Evolutionary conservation across 1,140 invertebrate species (phyloP), one percentile per base, ranked within the genome.

Genomic region (Zaprionus nigranus): DNA sequence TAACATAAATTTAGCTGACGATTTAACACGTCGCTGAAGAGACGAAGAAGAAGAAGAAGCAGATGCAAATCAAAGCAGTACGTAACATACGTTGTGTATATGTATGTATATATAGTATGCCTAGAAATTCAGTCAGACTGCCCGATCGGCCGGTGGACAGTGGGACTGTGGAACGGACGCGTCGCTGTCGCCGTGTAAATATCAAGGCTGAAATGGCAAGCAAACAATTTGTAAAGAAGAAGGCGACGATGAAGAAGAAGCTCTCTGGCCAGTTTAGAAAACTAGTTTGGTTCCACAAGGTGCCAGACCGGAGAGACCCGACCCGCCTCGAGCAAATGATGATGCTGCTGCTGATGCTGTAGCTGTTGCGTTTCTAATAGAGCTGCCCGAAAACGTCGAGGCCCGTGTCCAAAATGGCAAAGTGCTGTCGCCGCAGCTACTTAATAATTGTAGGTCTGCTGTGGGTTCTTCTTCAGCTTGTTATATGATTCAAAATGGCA

Each of bases 211-310:
- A 38, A 26, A 24, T 59, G 38, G 2, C 53, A 24, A 57, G 4
- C 40, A 61, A 72, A 66, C 82, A 84, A 84, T 85, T 84, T 85
- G 82, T 75, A 85, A 78, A 74, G 75, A 75, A 84, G 82, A 46
- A 46, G 40, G 40, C 40, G n/a, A 82, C 71, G 82, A 84, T 53
- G 67, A 65, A 43, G 74, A 78, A 77, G 81, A 73, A 26, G 58
- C 78, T 80, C 67, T 36, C 26, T 30, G 56, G 54, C 62, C 40
- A 69, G 49, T 59, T 30, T 43, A 38, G 43, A 40, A 83, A 83
- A 84, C 81, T 70, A 43, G 81, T 84, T 81, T 78, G 64, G 40
- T 79, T 61, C 74, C 76, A 46, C 40, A 46, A 46, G 40, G 40
- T 46, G 40, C 40, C 17, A 46, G 40, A 46, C 40, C 40, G 40